Evolutionary conservation across 2,113 vertebrate species (phyloP), one percentile per base, ranked within the genome.

Genomic region (Cebus imitator): DNA sequence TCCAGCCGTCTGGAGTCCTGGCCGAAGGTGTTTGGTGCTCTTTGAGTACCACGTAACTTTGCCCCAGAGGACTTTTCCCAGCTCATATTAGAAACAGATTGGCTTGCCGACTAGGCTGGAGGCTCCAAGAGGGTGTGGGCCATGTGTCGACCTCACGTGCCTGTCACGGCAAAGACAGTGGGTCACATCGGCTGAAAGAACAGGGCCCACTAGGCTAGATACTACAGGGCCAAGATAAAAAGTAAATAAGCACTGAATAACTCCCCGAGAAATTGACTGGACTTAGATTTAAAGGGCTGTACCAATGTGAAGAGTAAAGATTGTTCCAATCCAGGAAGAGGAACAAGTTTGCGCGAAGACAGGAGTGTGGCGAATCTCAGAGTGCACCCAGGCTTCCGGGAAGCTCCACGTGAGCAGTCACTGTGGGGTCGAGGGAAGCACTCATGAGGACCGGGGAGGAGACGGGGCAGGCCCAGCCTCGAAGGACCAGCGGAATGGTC

Each of bases 71-170:
- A 3, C 13, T 16, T 30, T 23, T n/a, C 84, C 18, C 13, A 48
- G 72, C 32, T 21, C 45, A 2, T 17, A 0, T 0, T 35, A 2
- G 11, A 64, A 17, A 3, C 13, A 40, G 64, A 1, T 25, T 1
- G 5, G 9, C n/a, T 0, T 25, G 50, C 4, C 3, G 2, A 4
- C 68, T 6, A 8, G 57, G 45, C 85, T 50, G 3, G 27, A 6
- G 3, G 66, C 40, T 11, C n/a, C 5, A 1, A 48, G 73, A 17
- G 1, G 57, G 23, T 4, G 0, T 1, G 8, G 13, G 16, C 23
- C 17, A 0, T 8, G 14, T 6, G 8, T 18, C 32, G 0, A 2
- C 25, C 3, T 58, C 35, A 0, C 0, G 43, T 55, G 40, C 55
- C 50, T 6, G 0, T 20, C 21, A n/a, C 20, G 0, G 50, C 2